Percentiles rank a stretch among this genome's conserved stretches.
Evolutionary conservation across 2,113 vertebrate genomes (phyloP).

Genomic region (Chinchilla lanigera): DNA sequence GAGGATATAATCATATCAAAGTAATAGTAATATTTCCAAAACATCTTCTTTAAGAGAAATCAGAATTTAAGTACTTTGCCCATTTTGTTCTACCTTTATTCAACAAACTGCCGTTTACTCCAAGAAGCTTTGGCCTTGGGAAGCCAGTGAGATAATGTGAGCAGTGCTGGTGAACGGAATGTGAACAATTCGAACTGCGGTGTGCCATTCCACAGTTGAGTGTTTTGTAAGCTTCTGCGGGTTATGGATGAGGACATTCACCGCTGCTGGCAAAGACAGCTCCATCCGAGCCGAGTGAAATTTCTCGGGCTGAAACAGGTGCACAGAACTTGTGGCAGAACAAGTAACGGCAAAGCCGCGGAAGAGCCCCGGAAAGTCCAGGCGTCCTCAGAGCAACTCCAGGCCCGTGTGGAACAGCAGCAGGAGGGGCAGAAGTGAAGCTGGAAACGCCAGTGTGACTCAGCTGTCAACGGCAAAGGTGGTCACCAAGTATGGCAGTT

Average conservation of each 20-base stretch:
- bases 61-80: not conserved
- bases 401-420: rapidly evolving
- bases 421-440: not conserved
- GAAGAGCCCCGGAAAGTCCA: not conserved
- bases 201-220: not conserved
- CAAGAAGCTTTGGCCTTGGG: not conserved
- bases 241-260: not conserved
- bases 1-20: not conserved
- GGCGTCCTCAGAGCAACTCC: not conserved
- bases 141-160: not conserved
- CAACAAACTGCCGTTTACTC: not conserved
- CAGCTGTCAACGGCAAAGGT: too few relatives aligned
- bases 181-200: not conserved
- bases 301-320: not conserved
- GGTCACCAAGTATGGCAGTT: not conserved
- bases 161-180: not conserved
- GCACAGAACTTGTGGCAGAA: not conserved
- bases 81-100: slow-evolving; percentile 1
- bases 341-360: not conserved
- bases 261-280: not conserved
- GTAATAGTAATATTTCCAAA: not conserved
- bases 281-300: not conserved
- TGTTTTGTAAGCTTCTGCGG: not conserved
- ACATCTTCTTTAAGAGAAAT: not conserved
- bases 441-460: not conserved